A percentile compares a stretch with the other conserved stretches of the same genome.
These are phyloP conservation scores for Sitodiplosis mosellana DNA, from an alignment of 1,140 invertebrate species.

Conservation along the genomic window DNA sequence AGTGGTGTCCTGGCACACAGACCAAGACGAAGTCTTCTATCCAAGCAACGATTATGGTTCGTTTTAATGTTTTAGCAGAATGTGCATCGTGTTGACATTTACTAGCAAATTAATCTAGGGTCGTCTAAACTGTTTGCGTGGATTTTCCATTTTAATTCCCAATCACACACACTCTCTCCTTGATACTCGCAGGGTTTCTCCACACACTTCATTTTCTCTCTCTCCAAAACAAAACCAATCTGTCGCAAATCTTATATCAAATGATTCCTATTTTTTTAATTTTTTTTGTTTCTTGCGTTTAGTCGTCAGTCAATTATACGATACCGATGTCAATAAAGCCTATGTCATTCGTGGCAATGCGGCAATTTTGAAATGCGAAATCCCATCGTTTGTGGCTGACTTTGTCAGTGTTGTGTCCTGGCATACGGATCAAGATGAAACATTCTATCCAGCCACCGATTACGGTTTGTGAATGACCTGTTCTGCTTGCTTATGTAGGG, in stretches of 20 bases:
- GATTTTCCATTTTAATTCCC: background rate
- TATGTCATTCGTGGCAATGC: slow-evolving; percentile 48
- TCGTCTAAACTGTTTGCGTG: background rate
- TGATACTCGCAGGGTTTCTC: too few species aligned
- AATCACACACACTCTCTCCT: background rate
- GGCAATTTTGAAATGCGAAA: slow-evolving; percentile 45
- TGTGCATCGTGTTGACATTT: too few species aligned
- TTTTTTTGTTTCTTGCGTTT: slow-evolving; percentile 36
- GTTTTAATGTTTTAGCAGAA: slow-evolving; percentile 1
- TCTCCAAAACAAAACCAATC: too few species aligned
- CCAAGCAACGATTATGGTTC: slow-evolving; percentile 25
- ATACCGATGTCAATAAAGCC: slow-evolving; percentile 58
- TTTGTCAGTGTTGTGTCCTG: slow-evolving; percentile 45
- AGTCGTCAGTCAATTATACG: slow-evolving; percentile 60
- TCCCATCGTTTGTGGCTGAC: slow-evolving; percentile 48
- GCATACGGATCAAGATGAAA: slow-evolving; percentile 37
- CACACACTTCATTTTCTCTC: too few species aligned
- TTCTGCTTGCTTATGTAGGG: too few species aligned
- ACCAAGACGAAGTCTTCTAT: slow-evolving; percentile 45
- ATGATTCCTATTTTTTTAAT: too few species aligned
- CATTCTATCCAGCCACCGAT: slow-evolving; percentile 33
- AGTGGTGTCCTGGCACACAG: slow-evolving; percentile 73
- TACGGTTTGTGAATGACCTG: slow-evolving; percentile 36
- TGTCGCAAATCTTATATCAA: too few species aligned
- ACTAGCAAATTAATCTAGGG: background rate